A percentile compares a stretch with the other conserved stretches of the same genome.
These are phyloP conservation scores for Macropodus opercularis DNA, from an alignment of 2,797 vertebrate genomes.

Conservation along the genomic window DNA sequence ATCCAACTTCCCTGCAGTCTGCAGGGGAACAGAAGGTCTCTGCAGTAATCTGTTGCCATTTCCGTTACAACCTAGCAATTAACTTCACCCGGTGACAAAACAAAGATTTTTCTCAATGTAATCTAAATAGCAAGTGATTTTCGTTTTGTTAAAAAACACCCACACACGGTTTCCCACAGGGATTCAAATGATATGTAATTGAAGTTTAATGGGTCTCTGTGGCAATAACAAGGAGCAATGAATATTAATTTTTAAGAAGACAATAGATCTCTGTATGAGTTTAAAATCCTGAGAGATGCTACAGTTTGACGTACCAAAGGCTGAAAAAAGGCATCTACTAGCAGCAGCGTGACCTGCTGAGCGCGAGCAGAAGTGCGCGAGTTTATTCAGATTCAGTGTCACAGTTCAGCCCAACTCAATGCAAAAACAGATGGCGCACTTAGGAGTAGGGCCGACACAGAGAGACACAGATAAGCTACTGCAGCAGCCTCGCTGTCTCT, in stretches of 20 bases:
- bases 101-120: constrained; percentile 66
- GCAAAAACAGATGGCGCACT: constrained; percentile 70
- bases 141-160: constrained; percentile 55
- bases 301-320: constrained; percentile 19
- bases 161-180: constrained; percentile 39
- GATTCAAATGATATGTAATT: constrained; percentile 67
- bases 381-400: constrained; percentile 52
- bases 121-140: constrained; percentile 64
- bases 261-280: constrained; percentile 30
- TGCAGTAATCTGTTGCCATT: constrained; percentile 66
- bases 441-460: constrained; percentile 56
- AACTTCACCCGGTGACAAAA: constrained; percentile 69
- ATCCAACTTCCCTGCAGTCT: constrained; percentile 68
- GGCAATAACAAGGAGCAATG: constrained; percentile 60
- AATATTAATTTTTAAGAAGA: constrained; percentile 65
- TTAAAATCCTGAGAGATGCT: constrained; percentile 27
- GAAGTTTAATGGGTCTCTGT: constrained; percentile 70
- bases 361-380: constrained; percentile 41
- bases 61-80: constrained; percentile 70
- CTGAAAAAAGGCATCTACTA: constrained; percentile 47
- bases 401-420: constrained; percentile 54
- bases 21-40: constrained; percentile 71
- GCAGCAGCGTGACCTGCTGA: constrained; percentile 50
- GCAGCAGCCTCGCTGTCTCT: constrained; percentile 44
- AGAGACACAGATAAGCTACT: constrained; percentile 60